Base-by-base conservation (phyloP, 2,797 vertebrate species). In the Lerista edwardsae region DNA sequence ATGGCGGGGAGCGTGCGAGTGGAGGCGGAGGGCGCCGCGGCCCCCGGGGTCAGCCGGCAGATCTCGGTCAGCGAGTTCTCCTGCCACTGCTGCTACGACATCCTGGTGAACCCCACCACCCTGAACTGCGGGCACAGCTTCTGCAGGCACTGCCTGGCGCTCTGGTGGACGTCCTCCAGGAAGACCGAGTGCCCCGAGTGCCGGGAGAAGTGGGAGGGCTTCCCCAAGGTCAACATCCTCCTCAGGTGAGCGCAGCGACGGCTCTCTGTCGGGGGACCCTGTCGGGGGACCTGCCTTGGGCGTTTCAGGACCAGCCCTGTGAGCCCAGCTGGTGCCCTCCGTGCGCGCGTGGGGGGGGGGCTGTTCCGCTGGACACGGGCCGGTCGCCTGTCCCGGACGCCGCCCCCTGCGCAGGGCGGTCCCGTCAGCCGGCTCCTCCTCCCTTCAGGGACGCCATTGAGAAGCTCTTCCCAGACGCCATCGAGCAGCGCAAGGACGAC, bases 111-210 rank as follows among this genome's bases (percentile, higher is more conserved):
- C 83, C 98, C 98, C 85, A 99, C 98, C 90, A 99, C 98, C 17
- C 89, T 99, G 91, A 99, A 97, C 94, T 99, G 98, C 3, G 98
- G 98, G 17, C 98, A 99, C 55, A 99, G 97, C 93, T 98, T 98
- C 94, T 99, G 98, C 84, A 97, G 98, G 47, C 98, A 99, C 87
- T 99, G 98, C 91, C 95, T 99, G 36, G 98, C 98, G 11, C 91
- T 97, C 23, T 99, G 98, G 98, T 98, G 98, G 97, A 95, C 94
- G 2, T 97, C 98, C 0, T 98, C 98, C 4, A 97, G 95, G 93
- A 98, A 98, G 93, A 97, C 96, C 0, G 97, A 98, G 90, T 99
- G 98, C 86, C 98, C 98, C 0, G 98, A 99, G 90, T 99, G 98
- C 91, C 93, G 98, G 86, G 97, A 97, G 91, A 98, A 97, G 89